Evolutionary conservation across 2,113 vertebrate species (phyloP).

Genomic region (Perca flavescens): DNA sequence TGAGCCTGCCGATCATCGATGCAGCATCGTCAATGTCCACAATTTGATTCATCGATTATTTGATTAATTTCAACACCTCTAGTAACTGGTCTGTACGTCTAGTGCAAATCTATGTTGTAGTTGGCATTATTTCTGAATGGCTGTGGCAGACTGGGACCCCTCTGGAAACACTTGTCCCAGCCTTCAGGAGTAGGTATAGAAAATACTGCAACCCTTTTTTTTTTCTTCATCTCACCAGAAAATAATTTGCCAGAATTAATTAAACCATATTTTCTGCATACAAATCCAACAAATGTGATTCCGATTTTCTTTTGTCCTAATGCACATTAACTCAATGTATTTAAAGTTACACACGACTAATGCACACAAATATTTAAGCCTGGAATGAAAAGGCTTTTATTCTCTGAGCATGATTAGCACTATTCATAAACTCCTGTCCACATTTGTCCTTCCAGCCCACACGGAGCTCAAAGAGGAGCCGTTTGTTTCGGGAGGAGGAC

Average conservation of each 20-base stretch:
- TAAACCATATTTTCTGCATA: background rate
- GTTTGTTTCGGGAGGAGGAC: conserved; percentile 94
- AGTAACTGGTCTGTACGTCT: background rate
- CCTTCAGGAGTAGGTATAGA: background rate
- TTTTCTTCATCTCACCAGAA: background rate
- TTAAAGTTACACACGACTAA: background rate
- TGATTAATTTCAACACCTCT: too few species aligned
- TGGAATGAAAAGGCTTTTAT: background rate
- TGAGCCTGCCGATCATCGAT: too few species aligned
- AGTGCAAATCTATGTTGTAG: background rate
- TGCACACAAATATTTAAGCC: background rate
- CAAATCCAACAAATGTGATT: background rate
- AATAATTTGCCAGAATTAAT: background rate
- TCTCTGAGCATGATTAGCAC: background rate
- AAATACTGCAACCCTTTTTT: background rate
- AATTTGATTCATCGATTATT: too few species aligned
- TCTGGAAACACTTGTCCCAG: background rate
- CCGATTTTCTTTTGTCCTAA: background rate
- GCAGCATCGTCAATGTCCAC: too few species aligned
- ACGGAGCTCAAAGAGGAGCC: conserved; percentile 95
- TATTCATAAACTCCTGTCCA: background rate
- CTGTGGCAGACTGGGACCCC: background rate
- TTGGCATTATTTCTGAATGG: background rate
- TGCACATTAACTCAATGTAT: background rate
- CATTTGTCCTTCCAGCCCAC: conserved; percentile 86